Evolutionary conservation across 1,140 invertebrate genomes (phyloP), one percentile per base, ranked within the genome.

Genomic region (Microvelia longipes): DNA sequence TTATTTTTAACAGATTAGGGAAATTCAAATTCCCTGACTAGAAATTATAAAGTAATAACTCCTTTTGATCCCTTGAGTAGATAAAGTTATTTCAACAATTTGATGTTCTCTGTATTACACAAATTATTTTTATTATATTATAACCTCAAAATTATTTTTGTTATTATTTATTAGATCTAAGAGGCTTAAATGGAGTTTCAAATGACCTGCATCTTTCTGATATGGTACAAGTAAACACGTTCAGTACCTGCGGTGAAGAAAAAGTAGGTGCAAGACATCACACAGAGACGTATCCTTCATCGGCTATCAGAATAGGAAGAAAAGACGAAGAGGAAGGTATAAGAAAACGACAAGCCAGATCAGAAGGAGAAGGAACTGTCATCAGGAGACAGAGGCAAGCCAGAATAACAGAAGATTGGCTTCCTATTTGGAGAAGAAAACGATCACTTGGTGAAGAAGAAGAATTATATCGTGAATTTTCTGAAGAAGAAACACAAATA

Each of bases 151-250:
- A n/a, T n/a, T n/a, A n/a, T n/a, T n/a, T n/a, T n/a, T n/a, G n/a
- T 64, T 64, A 26, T 24, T 64, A 13, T 26, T 15, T 64, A 13
- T 64, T 90, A 0, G 90, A 93, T 77, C 81, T 93, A 25, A 85
- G 87, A 28, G 91, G 91, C 1, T 80, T 93, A 29, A 92, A 90
- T 71, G 90, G 88, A 24, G 82, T 88, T 29, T 82, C 83, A 25
- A 87, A 88, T 72, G 88, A 90, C 73, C 80, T 93, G 2, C 87
- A 87, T 75, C 78, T 92, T 2, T 88, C 90, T 0, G 90, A 92
- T 75, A 87, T 92, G 80, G 80, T 91, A n/a, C 88, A 71, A 25
- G 82, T 84, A 75, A 84, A 90, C 72, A 84, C 87, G 1, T 91
- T 92, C 76, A 87, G 86, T 63, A 90, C 88, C 15, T 92, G 90